Percentiles rank a stretch among this genome's conserved stretches.
Conservation (phyloP, 2,888 invertebrate genomes). For the Lepidocyrtoides sp. region DNA sequence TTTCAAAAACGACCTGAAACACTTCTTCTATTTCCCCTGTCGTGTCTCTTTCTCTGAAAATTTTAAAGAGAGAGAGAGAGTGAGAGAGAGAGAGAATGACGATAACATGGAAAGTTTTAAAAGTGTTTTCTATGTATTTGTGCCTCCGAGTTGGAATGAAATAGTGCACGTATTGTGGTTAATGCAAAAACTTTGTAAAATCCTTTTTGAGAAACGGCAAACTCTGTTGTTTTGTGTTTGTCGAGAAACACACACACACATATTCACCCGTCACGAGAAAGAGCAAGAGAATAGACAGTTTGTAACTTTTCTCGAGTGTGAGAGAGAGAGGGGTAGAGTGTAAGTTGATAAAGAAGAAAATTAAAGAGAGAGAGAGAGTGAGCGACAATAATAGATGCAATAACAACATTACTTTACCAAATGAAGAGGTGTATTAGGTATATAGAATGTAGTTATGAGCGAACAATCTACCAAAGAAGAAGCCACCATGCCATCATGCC, state of each 20-base stretch:
- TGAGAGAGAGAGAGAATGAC: neutral
- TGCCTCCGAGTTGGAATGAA: neutral
- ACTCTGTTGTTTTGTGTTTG: neutral
- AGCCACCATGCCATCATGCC: neutral
- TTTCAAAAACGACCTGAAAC: too few relatives aligned
- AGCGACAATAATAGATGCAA: too few relatives aligned
- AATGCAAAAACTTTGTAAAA: slow-evolving; percentile 65
- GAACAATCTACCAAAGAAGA: too few relatives aligned
- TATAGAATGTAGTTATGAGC: too few relatives aligned
- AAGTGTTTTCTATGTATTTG: neutral
- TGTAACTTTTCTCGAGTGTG: neutral
- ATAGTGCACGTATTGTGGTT: slow-evolving; percentile 45
- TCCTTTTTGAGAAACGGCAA: neutral
- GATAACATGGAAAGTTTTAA: slow-evolving; percentile 14
- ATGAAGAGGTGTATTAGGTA: too few relatives aligned
- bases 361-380: neutral
- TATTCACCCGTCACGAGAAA: neutral
- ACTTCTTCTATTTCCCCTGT: too few relatives aligned
- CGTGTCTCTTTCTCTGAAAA: neutral
- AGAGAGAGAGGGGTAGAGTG: neutral
- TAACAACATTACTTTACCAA: too few relatives aligned
- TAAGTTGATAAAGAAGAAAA: neutral
- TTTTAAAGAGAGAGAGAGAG: neutral
- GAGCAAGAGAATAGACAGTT: neutral
- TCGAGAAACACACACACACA: neutral